Percentiles rank a stretch among this genome's conserved stretches.
These are phyloP conservation scores for Drosophila helvetica DNA, from an alignment of 2,888 invertebrate species.

Conservation along the genomic window DNA sequence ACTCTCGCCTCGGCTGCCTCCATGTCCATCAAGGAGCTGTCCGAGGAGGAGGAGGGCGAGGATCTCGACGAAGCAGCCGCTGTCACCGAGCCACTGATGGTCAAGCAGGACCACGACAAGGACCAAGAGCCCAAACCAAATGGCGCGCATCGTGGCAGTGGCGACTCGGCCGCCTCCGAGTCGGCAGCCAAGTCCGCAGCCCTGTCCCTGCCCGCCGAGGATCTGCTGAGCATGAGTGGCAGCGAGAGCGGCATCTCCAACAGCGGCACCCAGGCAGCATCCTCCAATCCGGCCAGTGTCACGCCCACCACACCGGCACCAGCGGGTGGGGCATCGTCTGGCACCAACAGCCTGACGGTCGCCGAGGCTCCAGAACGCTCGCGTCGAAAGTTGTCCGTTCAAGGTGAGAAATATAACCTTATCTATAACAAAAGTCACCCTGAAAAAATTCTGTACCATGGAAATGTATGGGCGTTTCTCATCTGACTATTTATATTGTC, in stretches of 20 bases:
- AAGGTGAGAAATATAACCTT: slow-evolving; percentile 71
- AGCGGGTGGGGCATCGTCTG: slow-evolving; percentile 30
- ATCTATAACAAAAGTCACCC: background rate
- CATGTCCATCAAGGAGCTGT: slow-evolving; percentile 80
- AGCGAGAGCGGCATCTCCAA: slow-evolving; percentile 72
- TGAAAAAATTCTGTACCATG: too few relatives aligned
- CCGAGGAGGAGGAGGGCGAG: slow-evolving; percentile 79
- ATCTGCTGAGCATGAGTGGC: slow-evolving; percentile 72
- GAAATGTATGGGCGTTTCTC: too few relatives aligned
- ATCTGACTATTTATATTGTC: too few relatives aligned
- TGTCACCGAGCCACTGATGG: slow-evolving; percentile 57
- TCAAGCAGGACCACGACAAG: slow-evolving; percentile 44
- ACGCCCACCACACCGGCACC: slow-evolving; percentile 55
- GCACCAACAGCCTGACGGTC: slow-evolving; percentile 67
- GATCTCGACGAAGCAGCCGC: slow-evolving; percentile 64
- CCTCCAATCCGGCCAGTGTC: slow-evolving; percentile 41
- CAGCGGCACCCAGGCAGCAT: slow-evolving; percentile 41
- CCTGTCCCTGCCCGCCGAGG: slow-evolving; percentile 72
- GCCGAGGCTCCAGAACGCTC: slow-evolving; percentile 80
- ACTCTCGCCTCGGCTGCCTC: slow-evolving; percentile 72
- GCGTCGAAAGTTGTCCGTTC: slow-evolving; percentile 83
- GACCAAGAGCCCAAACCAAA: slow-evolving; percentile 31
- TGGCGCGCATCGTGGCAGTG: slow-evolving; percentile 63
- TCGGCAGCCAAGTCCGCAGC: slow-evolving; percentile 77
- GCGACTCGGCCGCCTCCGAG: slow-evolving; percentile 63